These are phyloP conservation scores for Melinopterus prodromus DNA, from an alignment of 2,888 invertebrate genomes.

Conservation along the genomic window DNA sequence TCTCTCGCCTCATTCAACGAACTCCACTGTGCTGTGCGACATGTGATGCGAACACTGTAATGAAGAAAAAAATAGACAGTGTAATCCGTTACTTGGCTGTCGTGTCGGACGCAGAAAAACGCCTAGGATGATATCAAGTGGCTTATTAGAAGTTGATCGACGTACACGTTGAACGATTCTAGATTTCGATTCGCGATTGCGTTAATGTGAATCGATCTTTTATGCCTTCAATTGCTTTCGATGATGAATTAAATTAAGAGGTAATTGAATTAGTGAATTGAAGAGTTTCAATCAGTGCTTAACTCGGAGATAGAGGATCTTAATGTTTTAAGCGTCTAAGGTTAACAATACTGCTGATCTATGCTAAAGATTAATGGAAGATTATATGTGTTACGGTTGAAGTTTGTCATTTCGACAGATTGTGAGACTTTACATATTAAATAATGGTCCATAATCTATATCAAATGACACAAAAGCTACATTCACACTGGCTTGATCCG, in stretches of 20 bases:
- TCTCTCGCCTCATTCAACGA: slow-evolving; percentile 5
- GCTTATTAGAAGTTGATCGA: slow-evolving; percentile 25
- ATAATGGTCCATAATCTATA: too few relatives aligned
- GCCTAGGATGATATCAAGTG: slow-evolving; percentile 15
- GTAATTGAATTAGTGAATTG: not conserved
- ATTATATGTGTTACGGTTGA: too few relatives aligned
- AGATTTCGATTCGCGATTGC: not conserved
- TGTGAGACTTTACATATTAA: too few relatives aligned
- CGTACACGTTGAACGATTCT: slow-evolving; percentile 5
- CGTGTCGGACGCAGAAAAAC: slow-evolving; percentile 11
- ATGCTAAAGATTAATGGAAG: too few relatives aligned
- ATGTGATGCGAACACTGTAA: not conserved
- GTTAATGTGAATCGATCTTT: slow-evolving; percentile 12
- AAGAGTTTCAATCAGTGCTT: not conserved
- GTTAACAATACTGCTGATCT: too few relatives aligned
- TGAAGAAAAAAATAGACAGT: slow-evolving; percentile 16
- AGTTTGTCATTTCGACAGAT: too few relatives aligned
- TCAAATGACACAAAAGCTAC: too few relatives aligned
- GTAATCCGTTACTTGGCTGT: slow-evolving; percentile 15
- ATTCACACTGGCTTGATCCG: too few relatives aligned
- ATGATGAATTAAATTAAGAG: slow-evolving; percentile 19
- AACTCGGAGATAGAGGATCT: too few relatives aligned
- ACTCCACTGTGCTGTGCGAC: not conserved
- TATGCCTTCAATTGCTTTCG: slow-evolving; percentile 19
- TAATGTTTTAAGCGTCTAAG: too few relatives aligned